Base-by-base conservation (phyloP, 2,797 vertebrate genomes). In the Hydrophis major region DNA sequence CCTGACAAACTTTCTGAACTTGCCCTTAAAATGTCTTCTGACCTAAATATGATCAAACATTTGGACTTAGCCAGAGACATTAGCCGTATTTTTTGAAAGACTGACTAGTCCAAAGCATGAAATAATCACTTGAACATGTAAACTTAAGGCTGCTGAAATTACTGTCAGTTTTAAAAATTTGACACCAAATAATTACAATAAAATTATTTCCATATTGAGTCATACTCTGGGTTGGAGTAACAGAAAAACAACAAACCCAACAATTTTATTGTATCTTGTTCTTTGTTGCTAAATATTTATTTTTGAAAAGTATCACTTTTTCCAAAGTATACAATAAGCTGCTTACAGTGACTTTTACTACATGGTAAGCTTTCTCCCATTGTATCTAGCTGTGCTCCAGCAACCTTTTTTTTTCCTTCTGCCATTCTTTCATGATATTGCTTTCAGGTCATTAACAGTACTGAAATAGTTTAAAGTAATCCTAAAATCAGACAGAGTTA, bases 81-180 rank as follows among this genome's bases (percentile, higher is more conserved):
- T 92, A 95, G 88, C 42, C 88, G 63, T 28, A 11, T 94, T 92
- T 61, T 61, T 94, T 47, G 93, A 3, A 74, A 94, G 94, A 89
- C n/a, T 5, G 2, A 90, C 69, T 60, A 57, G n/a, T 59, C 90
- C 10, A 32, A 92, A 94, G 32, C 4, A 8, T 56, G 92, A 93
- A 95, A 92, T 87, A 93, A 69, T 69, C 92, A 25, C 5, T 92
- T 93, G 88, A 63, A 91, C 5, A 74, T 95, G 95, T 12, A 90
- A 92, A 95, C 56, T 57, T 13, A 93, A 2, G 55, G 6, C 56
- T 74, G 1, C 93, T 92, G 93, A 90, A 93, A 93, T 83, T 22
- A 90, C 32, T 86, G 86, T 66, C 59, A 89, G 13, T 47, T 61
- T 88, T 63, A 6, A 25, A 42, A 28, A 37, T 18, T 12, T 32